A percentile compares a stretch with the other conserved stretches of the same genome.
Conservation (phyloP, 2,888 invertebrate species). For the Piscicola geometra region DNA sequence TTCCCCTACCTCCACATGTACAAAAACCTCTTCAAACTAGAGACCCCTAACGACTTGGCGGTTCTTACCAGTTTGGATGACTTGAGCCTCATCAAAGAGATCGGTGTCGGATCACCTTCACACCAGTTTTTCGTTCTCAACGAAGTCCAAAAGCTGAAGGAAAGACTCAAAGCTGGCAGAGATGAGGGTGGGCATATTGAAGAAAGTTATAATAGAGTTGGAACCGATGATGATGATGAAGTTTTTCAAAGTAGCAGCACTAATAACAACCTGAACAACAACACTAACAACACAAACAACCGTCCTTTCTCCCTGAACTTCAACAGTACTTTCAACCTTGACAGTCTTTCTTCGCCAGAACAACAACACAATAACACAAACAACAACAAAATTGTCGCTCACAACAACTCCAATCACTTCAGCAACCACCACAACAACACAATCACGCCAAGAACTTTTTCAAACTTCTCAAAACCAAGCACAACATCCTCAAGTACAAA, state of each 20-base stretch:
- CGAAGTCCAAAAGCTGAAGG: slow-evolving; percentile 25
- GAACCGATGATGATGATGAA: background rate
- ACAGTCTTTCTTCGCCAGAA: background rate
- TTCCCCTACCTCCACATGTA: slow-evolving; percentile 32
- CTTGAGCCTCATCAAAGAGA: slow-evolving; percentile 6
- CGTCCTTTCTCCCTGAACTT: slow-evolving; percentile 19
- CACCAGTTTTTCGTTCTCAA: slow-evolving; percentile 33
- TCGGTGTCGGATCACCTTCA: slow-evolving; percentile 19
- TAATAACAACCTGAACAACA: background rate
- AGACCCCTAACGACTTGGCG: background rate
- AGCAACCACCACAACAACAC: background rate
- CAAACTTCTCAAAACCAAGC: background rate
- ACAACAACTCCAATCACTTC: background rate
- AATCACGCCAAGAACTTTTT: background rate
- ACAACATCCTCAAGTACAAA: background rate
- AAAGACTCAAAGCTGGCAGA: background rate
- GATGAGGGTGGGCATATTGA: background rate
- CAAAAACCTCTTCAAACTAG: slow-evolving; percentile 17
- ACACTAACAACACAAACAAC: background rate
- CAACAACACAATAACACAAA: slow-evolving; percentile 2
- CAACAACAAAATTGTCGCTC: no score
- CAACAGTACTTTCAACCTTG: slow-evolving; percentile 15
- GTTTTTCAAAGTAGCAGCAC: background rate
- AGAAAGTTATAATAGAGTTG: background rate
- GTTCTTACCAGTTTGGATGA: slow-evolving; percentile 8